Conservation (phyloP, 2,888 invertebrate genomes). For the Ischnus inquisitorius region DNA sequence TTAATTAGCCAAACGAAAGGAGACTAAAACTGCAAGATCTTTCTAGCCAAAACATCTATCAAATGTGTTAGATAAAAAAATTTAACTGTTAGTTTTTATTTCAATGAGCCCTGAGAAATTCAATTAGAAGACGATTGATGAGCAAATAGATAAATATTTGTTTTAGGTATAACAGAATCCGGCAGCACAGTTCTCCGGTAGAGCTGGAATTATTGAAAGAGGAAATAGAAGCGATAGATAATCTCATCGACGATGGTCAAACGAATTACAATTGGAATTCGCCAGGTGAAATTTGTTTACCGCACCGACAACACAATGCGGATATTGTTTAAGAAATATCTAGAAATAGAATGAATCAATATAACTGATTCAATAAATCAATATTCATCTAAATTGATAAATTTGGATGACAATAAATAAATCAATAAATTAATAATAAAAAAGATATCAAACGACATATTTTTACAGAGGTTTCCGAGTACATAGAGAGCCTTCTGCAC, state of each 20-base stretch:
- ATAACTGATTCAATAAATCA: too few species aligned
- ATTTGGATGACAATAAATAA: not conserved
- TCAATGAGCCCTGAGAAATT: not conserved
- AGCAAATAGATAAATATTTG: too few species aligned
- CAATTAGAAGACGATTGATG: not conserved
- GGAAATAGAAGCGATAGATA: conserved; percentile 92
- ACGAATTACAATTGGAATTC: conserved; percentile 92
- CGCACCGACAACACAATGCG: not conserved
- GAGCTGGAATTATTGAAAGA: conserved; percentile 92
- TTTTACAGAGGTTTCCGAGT: conserved; percentile 89
- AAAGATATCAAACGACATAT: conserved; percentile 90
- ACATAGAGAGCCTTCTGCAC: conserved; percentile 90
- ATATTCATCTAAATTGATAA: not conserved
- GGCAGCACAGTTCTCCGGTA: conserved; percentile 90
- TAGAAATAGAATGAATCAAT: too few species aligned
- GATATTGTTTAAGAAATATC: not conserved
- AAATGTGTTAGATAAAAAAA: not conserved
- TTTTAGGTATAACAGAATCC: conserved; percentile 92
- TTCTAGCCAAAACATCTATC: too few species aligned
- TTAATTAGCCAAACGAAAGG: too few species aligned
- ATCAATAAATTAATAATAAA: conserved; percentile 24
- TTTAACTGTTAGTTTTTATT: not conserved
- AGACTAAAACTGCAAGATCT: too few species aligned
- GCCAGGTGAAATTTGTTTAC: conserved; percentile 87
- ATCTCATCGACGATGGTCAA: conserved; percentile 89